A percentile compares a stretch with the other conserved stretches of the same genome.
Conservation (phyloP, 2,888 invertebrate species). For the Kuschelorhynchus macadamiae region DNA sequence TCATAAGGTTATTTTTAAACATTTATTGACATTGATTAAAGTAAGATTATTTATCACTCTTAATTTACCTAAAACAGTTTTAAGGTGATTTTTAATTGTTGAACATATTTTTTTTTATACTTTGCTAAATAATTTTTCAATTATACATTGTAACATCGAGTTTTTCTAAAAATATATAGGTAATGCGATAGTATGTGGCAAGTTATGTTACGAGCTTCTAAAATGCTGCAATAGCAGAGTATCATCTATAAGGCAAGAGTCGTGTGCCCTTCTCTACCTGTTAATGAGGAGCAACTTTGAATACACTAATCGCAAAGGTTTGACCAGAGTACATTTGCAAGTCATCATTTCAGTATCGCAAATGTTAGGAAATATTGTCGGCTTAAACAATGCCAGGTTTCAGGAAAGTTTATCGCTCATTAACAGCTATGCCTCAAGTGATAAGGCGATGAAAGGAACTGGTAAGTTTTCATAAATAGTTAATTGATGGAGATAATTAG, state of each 20-base stretch:
- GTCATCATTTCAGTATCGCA: constrained; percentile 97
- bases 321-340: constrained; percentile 92
- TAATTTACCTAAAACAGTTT: no score
- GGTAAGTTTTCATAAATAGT: no score
- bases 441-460: constrained; percentile 95
- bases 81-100: no score
- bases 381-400: constrained; percentile 92
- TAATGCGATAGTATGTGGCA: constrained; percentile 84
- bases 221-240: constrained; percentile 90
- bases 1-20: no score
- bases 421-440: constrained; percentile 93
- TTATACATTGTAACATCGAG: no score
- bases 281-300: constrained; percentile 96
- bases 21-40: no score
- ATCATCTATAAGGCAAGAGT: constrained; percentile 88
- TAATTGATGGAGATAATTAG: no score
- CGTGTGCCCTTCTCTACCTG: constrained; percentile 91
- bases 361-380: constrained; percentile 91
- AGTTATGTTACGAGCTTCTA: constrained; percentile 84
- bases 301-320: constrained; percentile 84
- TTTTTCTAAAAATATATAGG: no score
- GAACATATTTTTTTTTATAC: no score
- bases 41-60: no score
- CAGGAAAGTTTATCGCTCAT: constrained; percentile 94
- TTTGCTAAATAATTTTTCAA: no score